These are phyloP conservation scores for Hystrix brachyura DNA, from an alignment of 2,113 vertebrate species.

Conservation along the genomic window DNA sequence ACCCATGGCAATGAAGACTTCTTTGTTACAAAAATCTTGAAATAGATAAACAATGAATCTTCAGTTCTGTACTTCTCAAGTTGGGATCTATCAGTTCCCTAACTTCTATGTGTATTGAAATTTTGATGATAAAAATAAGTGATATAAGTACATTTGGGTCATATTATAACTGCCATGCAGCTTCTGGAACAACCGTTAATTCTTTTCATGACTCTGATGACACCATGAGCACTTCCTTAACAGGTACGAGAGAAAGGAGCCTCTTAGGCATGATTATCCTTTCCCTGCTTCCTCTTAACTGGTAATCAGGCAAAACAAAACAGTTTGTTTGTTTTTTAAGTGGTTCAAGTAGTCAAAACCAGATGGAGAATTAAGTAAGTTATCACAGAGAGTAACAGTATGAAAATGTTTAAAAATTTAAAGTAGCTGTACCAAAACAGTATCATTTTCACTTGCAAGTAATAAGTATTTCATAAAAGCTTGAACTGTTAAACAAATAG, in stretches of 20 bases:
- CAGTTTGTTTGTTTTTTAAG: not conserved
- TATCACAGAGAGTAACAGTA: not conserved
- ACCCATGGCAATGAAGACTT: not conserved
- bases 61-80: conserved; percentile 1
- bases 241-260: not conserved
- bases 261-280: not conserved
- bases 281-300: not conserved
- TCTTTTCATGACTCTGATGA: not conserved
- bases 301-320: not conserved
- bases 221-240: not conserved
- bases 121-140: not conserved
- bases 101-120: not conserved
- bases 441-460: not conserved
- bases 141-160: not conserved
- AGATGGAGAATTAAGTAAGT: not conserved
- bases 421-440: not conserved
- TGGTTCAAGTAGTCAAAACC: not conserved
- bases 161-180: not conserved
- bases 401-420: not conserved
- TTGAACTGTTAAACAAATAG: not conserved
- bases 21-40: not conserved
- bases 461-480: not conserved
- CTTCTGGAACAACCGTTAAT: not conserved
- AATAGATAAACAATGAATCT: not conserved
- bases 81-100: not conserved